phyloP scores from a whole-genome alignment of 2,113 vertebrate genomes.

The Centropus unirufus region DNA sequence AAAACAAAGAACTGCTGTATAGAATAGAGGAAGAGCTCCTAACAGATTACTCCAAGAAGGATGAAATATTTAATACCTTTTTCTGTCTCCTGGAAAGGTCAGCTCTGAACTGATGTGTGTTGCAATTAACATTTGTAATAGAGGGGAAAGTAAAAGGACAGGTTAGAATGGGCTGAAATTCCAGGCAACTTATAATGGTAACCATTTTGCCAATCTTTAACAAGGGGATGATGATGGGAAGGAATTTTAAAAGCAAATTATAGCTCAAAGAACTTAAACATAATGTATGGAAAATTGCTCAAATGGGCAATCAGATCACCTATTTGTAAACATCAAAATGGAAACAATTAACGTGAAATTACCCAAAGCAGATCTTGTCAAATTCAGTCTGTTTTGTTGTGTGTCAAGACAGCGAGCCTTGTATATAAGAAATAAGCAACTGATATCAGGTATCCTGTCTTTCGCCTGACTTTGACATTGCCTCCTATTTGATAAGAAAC shows the following conservation, averaged over 20 bases:
- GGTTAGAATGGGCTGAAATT: neutral
- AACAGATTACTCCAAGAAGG: neutral
- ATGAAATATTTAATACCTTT: neutral
- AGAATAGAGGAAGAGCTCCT: neutral
- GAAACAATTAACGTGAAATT: neutral
- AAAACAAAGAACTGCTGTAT: neutral
- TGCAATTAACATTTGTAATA: neutral
- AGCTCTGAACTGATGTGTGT: neutral
- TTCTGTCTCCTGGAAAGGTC: constrained; percentile 15
- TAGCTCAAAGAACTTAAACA: neutral
- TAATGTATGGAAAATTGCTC: neutral
- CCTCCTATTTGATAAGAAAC: neutral
- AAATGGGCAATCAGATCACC: neutral
- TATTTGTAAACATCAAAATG: neutral
- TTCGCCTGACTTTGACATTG: neutral
- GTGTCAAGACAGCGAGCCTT: neutral
- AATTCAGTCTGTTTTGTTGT: neutral
- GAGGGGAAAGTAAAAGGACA: neutral
- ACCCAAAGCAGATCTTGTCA: neutral
- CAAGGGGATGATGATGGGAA: neutral
- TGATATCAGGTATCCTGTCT: neutral
- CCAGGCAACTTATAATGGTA: neutral
- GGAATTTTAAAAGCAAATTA: neutral
- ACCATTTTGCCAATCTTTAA: neutral
- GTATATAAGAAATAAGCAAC: neutral